A percentile compares a stretch with the other conserved stretches of the same genome.
Conservation (phyloP, 2,797 vertebrate genomes). For the Tangara arthus region DNA sequence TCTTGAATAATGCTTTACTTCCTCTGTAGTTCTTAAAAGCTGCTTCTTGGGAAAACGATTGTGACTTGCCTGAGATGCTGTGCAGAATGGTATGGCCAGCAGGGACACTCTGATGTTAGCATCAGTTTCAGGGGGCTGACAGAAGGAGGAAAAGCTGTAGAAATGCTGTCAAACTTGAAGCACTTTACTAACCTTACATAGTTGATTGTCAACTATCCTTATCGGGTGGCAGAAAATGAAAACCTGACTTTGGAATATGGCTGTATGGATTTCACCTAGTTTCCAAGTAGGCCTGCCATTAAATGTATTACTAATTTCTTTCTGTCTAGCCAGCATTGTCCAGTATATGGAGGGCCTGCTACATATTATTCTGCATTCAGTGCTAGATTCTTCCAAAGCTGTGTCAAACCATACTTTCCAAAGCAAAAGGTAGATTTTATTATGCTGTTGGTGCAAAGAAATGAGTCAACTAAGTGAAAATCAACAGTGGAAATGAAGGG, state of each 20-base stretch:
- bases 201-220: not conserved
- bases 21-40: not conserved
- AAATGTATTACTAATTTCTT: not conserved
- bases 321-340: not conserved
- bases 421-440: not conserved
- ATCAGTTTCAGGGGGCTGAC: not conserved
- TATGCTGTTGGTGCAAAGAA: not conserved
- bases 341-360: not conserved
- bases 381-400: not conserved
- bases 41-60: not conserved
- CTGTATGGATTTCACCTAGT: not conserved
- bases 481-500: not conserved
- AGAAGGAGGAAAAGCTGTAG: not conserved
- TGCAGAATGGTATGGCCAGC: not conserved
- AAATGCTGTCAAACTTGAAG: not conserved
- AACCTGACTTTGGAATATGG: not conserved
- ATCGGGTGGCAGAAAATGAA: not conserved
- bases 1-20: not conserved
- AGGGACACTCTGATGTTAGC: not conserved
- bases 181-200: not conserved
- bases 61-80: not conserved
- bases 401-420: not conserved
- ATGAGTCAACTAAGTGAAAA: slow-evolving; percentile 9
- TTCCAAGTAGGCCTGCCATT: not conserved
- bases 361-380: not conserved